Base-by-base conservation (phyloP, 2,797 vertebrate species). In the Hippopotamyrus pictus region DNA sequence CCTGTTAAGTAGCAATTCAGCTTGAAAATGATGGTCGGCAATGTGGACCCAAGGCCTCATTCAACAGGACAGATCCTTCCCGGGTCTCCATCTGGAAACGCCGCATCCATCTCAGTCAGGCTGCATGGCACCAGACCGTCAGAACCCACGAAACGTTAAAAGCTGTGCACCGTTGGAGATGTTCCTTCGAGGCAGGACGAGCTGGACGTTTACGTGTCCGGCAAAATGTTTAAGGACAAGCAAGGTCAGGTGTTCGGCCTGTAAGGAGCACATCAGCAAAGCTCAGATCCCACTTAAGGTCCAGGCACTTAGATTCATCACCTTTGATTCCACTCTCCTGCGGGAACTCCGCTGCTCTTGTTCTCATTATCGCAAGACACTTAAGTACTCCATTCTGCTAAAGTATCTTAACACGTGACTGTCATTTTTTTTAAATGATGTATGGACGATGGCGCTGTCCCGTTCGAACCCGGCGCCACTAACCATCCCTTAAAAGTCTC, bases 251-350 rank as follows among this genome's bases (percentile, higher is more conserved):
- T 41, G 29, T 6, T 79, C 7, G 7, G 73, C 73, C 73, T 79
- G 37, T 82, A 11, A 82, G 76, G 19, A 82, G 76, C 76, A 19
- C 41, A 46, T 82, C 37, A 82, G 37, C 76, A 41, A 33, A 33
- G 69, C 69, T 73, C 69, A 37, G 33, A 73, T 41, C 29, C 33
- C 69, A 73, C 69, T 73, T 37, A 73, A 73, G 69, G 33, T 37
- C 76, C 76, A 46, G 6, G 76, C 37, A 82, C 76, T 82, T 82
- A 82, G 41, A 82, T 82, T 46, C 76, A 82, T 82, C 41, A 82
- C 76, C 76, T 8, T 82, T 17, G 41, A 22, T 82, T 82, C 76
- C 41, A 46, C 76, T 73, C 65, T 73, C 29, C 69, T 73, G 29
- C 3, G 2, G 73, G 73, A 44, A 79, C 37, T 44, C 73, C n/a